Base-by-base conservation (phyloP, 2,888 invertebrate species). In the Imbricaverruca yamaguchii region DNA sequence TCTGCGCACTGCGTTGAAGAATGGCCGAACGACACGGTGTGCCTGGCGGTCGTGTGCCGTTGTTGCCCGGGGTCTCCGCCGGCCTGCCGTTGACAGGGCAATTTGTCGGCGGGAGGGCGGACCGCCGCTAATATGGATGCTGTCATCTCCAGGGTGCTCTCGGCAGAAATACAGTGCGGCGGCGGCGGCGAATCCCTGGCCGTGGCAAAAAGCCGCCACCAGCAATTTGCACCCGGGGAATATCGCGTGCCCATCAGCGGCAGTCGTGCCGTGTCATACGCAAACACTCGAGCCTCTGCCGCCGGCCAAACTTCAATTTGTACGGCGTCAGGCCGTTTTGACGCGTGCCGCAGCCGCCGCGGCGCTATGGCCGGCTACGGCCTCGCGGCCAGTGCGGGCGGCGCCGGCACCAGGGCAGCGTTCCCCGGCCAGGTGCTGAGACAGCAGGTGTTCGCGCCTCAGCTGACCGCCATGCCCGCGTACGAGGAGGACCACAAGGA, bases 381-480 rank as follows among this genome's bases (percentile, higher is more conserved):
- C 13, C 1, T 39, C 74, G 53, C 53, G 18, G 23, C 53, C 74
- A 74, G 74, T 74, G 74, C 74, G 13, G 53, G 13, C 39, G 53
- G 39, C 8, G 74, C 15, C 15, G 53, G 39, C 53, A 18, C 23
- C 18, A 39, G 74, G 6, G 53, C 74, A 13, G 74, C 53, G 53
- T 13, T 12, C 4, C 67, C 53, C 0, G 74, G 53, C 15, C 39
- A 13, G 53, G 74, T 53, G 53, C 74, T 53, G 13, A 69, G 25
- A 15, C 69, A 39, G 4, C 69, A 25, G 69, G 13, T 15, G 69
- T 13, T 39, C 13, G 6, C 25, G 25, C 65, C 65, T 8, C 69
- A 69, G 69, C 25, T 69, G 69, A 13, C 69, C 25, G 74, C 53
- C 74, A 74, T 74, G 74, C 74, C 74, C 39, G 53, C 53, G 21